phyloP scores from a whole-genome alignment of 2,113 vertebrate species.

The Scalopus aquaticus region DNA sequence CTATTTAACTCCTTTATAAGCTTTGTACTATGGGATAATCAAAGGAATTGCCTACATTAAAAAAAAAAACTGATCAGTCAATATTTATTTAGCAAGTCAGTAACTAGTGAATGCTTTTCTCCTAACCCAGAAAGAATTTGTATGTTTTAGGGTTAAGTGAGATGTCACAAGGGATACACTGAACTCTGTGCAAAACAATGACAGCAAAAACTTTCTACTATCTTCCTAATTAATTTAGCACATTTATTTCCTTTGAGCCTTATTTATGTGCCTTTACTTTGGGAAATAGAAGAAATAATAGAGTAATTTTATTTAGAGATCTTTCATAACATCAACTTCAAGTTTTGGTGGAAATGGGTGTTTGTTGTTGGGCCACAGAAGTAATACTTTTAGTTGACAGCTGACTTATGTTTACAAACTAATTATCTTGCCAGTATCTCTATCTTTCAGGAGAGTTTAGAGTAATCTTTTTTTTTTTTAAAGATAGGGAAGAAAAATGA shows the following conservation, averaged over 20 bases:
- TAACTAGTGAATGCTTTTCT: not conserved
- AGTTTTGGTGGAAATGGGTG: not conserved
- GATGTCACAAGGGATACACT: not conserved
- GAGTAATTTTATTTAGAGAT: constrained; percentile 46
- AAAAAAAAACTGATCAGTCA: not conserved
- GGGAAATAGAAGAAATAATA: not conserved
- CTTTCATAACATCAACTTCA: not conserved
- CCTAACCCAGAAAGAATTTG: not conserved
- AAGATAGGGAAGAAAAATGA: constrained; percentile 69
- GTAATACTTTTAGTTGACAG: constrained; percentile 22
- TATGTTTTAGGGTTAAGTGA: not conserved
- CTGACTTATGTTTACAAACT: constrained; percentile 40
- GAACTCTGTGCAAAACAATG: not conserved
- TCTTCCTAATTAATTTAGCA: not conserved
- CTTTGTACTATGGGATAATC: not conserved
- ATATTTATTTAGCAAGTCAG: not conserved
- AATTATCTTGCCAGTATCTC: constrained; percentile 49
- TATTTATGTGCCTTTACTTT: not conserved
- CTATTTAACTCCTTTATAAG: not conserved
- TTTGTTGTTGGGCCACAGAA: constrained; percentile 18
- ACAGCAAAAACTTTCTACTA: too few species aligned
- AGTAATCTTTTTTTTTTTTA: constrained; percentile 44
- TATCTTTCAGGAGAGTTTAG: constrained; percentile 57
- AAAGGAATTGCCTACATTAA: not conserved
- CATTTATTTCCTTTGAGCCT: not conserved